A percentile compares a stretch with the other conserved stretches of the same genome.
Conservation (phyloP, 64 coral and sea anemone species). For the Hydrozoanthus tunicans region DNA sequence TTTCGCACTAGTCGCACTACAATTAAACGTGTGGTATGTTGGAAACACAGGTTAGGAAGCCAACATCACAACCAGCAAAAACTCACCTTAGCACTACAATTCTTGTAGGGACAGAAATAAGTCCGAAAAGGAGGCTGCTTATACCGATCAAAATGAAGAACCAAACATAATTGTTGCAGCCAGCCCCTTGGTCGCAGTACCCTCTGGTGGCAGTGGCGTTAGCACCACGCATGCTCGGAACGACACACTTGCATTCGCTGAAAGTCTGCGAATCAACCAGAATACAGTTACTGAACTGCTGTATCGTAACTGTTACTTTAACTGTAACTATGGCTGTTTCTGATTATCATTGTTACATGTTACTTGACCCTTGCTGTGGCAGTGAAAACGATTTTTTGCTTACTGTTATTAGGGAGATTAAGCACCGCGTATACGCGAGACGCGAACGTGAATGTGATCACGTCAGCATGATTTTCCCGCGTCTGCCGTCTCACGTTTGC, state of each 20-base stretch:
- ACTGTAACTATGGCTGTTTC: no score
- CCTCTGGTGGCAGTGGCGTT: conserved; percentile 15
- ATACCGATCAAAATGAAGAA: conserved; percentile 5
- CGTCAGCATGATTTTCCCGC: no score
- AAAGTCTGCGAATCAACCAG: conserved; percentile 2
- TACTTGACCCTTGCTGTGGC: no score
- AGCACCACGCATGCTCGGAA: background rate
- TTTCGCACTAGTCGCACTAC: no score
- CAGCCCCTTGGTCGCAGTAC: background rate
- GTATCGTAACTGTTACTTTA: no score
- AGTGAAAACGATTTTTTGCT: no score
- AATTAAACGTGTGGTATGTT: no score
- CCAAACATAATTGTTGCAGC: conserved; percentile 28
- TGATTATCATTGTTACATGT: no score
- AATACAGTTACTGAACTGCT: background rate
- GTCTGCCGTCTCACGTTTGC: no score
- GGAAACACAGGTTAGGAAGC: background rate
- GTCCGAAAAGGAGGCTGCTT: conserved; percentile 7
- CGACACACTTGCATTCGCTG: conserved; percentile 16
- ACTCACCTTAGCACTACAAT: conserved; percentile 27
- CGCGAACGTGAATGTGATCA: no score
- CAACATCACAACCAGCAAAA: background rate
- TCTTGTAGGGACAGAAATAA: conserved; percentile 34
- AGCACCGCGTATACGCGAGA: no score
- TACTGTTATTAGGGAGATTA: no score